Conservation (phyloP, 2,888 invertebrate genomes). For the Creontiades dilutus region DNA sequence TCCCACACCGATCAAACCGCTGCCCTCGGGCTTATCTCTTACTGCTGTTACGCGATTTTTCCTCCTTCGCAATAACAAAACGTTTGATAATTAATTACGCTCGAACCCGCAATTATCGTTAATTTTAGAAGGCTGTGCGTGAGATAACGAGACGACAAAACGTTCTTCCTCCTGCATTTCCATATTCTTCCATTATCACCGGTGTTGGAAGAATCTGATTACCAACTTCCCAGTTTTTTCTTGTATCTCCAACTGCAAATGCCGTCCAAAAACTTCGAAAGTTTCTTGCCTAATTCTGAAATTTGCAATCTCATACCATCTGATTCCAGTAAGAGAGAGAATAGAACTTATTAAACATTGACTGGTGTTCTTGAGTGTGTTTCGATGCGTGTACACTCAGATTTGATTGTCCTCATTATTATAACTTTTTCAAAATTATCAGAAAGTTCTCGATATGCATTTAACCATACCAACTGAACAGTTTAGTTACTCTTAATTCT, state of each 20-base stretch:
- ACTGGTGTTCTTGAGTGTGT: too few relatives aligned
- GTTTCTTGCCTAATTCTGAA: too few relatives aligned
- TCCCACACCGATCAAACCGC: slow-evolving; percentile 56
- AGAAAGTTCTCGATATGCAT: too few relatives aligned
- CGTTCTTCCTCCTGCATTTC: background rate
- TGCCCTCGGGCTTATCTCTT: slow-evolving; percentile 20
- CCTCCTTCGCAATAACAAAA: slow-evolving; percentile 44
- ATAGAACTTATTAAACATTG: too few relatives aligned
- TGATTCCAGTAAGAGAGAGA: too few relatives aligned
- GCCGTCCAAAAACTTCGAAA: too few relatives aligned
- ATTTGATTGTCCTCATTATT: too few relatives aligned
- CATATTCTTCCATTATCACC: background rate
- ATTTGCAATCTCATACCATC: too few relatives aligned
- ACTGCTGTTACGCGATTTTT: slow-evolving; percentile 48
- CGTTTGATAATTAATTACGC: slow-evolving; percentile 36
- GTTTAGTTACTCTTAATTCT: too few relatives aligned
- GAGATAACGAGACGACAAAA: background rate
- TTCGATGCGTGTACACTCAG: too few relatives aligned
- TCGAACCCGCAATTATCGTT: slow-evolving; percentile 12
- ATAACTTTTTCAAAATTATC: too few relatives aligned
- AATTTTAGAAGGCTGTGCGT: slow-evolving; percentile 25
- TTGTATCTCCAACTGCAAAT: background rate
- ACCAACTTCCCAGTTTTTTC: background rate
- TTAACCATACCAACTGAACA: too few relatives aligned
- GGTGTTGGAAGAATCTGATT: background rate